Evolutionary conservation across 2,113 vertebrate genomes (phyloP), one percentile per base, ranked within the genome.

Genomic region (Blennius ocellaris): DNA sequence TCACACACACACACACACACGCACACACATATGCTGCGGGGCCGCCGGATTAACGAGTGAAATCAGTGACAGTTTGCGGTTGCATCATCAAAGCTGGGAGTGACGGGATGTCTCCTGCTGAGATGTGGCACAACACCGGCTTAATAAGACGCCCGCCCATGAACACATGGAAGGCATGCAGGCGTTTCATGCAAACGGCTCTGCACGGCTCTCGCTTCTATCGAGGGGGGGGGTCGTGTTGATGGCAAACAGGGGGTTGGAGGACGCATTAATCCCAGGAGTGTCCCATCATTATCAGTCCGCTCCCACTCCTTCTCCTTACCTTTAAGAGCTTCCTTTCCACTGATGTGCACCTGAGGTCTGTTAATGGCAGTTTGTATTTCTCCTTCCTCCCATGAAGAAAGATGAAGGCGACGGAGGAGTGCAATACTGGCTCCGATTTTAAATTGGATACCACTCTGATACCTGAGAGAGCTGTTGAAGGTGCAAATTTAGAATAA

Each of bases 71-170:
- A 68, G 45, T 62, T 70, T 68, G 41, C 51, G 58, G 43, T 76
- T 65, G 48, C 70, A 63, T 77, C 69, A 53, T 72, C 61, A 69
- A 73, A 81, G 70, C 77, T 48, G 36, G 17, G 30, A 67, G 59
- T 59, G 64, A 62, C 5, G 14, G 58, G 52, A 50, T 17, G 61
- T 1, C 63, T 68, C 66, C 52, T 14, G 6, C 67, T 16, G 47
- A 64, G 69, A 60, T 48, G 58, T 58, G 80, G 16, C 16, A 16
- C 8, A 69, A 78, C 57, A 72, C 14, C 0, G 54, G 40, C 6
- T 79, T 55, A 80, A 74, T 61, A 60, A 74, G 54, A 56, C 59
- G 17, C 45, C 44, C 44, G 2, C 49, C 41, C 12, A 11, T 41
- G 69, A 69, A 68, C 48, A 55, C 40, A 17, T 44, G 17, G 44